phyloP scores from a whole-genome alignment of 2,888 invertebrate species.

The Hirudinaria manillensis region DNA sequence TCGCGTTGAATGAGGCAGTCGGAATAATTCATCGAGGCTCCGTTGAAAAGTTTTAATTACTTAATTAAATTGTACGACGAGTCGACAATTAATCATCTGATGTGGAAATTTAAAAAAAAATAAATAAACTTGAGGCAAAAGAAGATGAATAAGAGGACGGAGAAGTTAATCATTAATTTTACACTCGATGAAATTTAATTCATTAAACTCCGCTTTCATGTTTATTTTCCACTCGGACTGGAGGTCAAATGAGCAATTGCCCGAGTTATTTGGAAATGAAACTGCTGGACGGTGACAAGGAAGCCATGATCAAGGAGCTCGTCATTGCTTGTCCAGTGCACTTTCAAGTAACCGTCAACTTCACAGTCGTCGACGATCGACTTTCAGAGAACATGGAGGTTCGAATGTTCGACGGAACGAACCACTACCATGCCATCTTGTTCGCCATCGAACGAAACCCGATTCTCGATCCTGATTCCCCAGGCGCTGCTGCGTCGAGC shows the following conservation, averaged over 20 bases:
- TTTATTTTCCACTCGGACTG: neutral
- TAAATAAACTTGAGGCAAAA: no score
- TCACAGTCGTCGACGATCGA: neutral
- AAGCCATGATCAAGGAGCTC: neutral
- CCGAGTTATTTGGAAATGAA: neutral
- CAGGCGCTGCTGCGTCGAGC: neutral
- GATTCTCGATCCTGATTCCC: neutral
- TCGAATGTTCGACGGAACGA: neutral
- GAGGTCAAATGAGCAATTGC: slow-evolving; percentile 10
- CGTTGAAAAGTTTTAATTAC: no score
- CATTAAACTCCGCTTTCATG: no score
- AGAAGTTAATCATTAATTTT: no score
- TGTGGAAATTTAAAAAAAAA: no score
- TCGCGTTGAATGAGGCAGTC: no score
- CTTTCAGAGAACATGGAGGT: neutral
- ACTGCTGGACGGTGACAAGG: neutral
- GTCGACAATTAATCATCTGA: no score
- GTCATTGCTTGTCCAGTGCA: slow-evolving; percentile 5
- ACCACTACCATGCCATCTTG: neutral
- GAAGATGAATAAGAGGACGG: no score
- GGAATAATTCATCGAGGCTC: no score
- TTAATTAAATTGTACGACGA: no score
- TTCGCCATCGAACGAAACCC: neutral
- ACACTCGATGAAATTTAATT: no score
- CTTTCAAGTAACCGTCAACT: neutral